phyloP scores from a whole-genome alignment of 2,797 vertebrate species.

The Darevskia nairensis region DNA sequence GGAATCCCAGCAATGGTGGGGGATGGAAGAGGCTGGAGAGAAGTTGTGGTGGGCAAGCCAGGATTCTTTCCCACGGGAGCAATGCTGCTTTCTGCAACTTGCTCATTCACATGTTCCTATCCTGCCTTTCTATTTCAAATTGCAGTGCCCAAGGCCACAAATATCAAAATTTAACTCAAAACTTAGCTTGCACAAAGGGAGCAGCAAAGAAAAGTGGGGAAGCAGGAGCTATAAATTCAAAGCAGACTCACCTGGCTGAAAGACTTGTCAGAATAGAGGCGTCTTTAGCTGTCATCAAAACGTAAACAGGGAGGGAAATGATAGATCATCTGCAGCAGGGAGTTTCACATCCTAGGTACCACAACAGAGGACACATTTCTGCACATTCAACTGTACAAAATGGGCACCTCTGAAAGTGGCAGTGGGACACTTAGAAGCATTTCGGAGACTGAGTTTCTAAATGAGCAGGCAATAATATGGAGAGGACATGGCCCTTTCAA shows the following conservation, averaged over 20 bases:
- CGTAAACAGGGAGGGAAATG: neutral
- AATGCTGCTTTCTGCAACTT: neutral
- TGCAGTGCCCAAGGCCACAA: neutral
- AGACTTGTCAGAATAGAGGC: neutral
- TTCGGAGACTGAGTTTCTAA: neutral
- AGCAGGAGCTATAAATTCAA: neutral
- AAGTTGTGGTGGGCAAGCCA: neutral
- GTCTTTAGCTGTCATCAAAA: neutral
- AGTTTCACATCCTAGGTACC: neutral
- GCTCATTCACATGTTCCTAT: neutral
- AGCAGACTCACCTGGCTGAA: neutral
- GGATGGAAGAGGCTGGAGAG: too few relatives aligned
- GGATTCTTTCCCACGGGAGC: neutral
- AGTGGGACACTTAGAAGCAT: neutral
- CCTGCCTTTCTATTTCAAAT: neutral
- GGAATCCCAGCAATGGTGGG: too few relatives aligned
- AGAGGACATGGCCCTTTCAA: neutral
- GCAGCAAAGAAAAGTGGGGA: neutral
- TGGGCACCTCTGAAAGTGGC: neutral
- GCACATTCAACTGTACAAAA: neutral
- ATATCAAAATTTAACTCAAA: neutral
- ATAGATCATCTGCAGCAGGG: neutral
- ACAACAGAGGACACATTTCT: neutral
- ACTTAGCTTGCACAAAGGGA: neutral
- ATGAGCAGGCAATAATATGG: neutral